Evolutionary conservation across 2,113 vertebrate species (phyloP), one percentile per base, ranked within the genome.

Genomic region (Mystacornis crossleyi): DNA sequence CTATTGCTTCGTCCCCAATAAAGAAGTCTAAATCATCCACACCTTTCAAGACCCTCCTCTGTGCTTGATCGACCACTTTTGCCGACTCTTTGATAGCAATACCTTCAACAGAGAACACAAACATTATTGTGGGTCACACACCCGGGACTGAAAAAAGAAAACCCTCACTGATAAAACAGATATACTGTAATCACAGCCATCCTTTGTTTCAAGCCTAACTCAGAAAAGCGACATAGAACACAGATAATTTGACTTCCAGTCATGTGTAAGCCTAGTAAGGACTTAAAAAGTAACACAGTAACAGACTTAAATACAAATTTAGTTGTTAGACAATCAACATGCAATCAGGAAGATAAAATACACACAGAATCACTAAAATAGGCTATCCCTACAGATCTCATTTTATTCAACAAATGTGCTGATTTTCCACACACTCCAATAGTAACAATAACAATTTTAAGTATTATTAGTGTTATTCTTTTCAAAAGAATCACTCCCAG

Each of bases 21-120:
- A 99, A 99, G 98, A 99, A 99, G 96, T 99, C 99, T 98, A 99
- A 97, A 96, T 99, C 99, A 93, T 99, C 99, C 88, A 99, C 99
- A 48, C 99, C 99, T 98, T 99, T 99, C 99, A 99, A 99, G 98
- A 99, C 99, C 96, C 99, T 99, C 97, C 99, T 98, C 91, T 99
- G 99, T 78, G 99, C 99, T 97, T 99, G 99, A 97, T 99, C 99
- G 9, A 99, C 99, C 33, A 99, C 99, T 98, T 99, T 99, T 80
- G 99, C 99, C 0, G 99, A 99, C 95, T 99, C 99, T 97, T 99
- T 99, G 97, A 99, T 99, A 96, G 99, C 99, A 82, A 99, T 99
- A 98, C 99, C 99, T 99, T 97, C 61, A 85, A 97, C 23, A 87
- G 29, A 92, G 29, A 96, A 96, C 33, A 96, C 20, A 93, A 90